Conservation (phyloP, 2,113 vertebrate genomes). For the Gila orcuttii region DNA sequence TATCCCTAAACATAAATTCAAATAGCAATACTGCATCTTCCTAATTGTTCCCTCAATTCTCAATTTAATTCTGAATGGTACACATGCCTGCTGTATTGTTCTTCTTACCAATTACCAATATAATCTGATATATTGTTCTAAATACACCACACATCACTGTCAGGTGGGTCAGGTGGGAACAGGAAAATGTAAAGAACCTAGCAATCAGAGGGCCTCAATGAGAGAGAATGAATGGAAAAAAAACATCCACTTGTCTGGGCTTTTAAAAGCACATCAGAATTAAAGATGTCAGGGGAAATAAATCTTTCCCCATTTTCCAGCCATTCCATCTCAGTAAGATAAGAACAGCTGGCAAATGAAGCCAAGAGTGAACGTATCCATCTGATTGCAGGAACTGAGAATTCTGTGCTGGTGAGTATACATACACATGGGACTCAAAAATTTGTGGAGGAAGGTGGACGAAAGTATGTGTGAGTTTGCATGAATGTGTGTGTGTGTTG, state of each 20-base stretch:
- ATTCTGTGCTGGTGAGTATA: conserved; percentile 29
- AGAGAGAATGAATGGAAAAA: not conserved
- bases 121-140: not conserved
- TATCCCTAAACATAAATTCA: not conserved
- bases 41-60: not conserved
- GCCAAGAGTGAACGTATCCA: conserved; percentile 36
- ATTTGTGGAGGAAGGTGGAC: not conserved
- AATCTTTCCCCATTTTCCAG: conserved; percentile 39
- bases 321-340: conserved; percentile 43
- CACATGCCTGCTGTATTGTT: not conserved
- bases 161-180: not conserved
- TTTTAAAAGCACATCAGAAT: conserved; percentile 49
- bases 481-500: not conserved
- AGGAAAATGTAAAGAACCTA: conserved; percentile 5
- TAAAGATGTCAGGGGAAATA: conserved; percentile 35
- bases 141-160: not conserved
- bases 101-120: not conserved
- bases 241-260: conserved; percentile 42
- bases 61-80: not conserved
- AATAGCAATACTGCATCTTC: not conserved
- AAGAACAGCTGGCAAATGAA: conserved; percentile 47
- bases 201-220: not conserved
- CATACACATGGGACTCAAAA: conserved; percentile 1
- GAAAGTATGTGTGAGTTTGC: not conserved
- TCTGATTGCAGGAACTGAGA: conserved; percentile 35